These are phyloP conservation scores for Pachliopta kotzebuea DNA, from an alignment of 2,888 invertebrate genomes.

Conservation along the genomic window DNA sequence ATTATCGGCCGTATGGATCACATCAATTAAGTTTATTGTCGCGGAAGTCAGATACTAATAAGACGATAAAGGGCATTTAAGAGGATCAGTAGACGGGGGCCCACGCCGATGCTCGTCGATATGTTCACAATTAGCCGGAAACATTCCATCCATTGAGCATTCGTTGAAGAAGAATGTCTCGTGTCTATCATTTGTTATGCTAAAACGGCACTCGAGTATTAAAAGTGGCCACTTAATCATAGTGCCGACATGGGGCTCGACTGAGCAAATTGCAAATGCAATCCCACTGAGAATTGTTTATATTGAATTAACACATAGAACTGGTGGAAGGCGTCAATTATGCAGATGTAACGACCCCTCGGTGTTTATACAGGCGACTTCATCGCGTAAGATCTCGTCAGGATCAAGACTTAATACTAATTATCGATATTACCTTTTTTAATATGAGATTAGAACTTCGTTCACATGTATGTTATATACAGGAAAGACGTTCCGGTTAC, in stretches of 20 bases:
- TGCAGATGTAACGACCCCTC: conserved; percentile 24
- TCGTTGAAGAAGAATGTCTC: conserved; percentile 49
- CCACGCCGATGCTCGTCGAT: conserved; percentile 11
- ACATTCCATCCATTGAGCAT: conserved; percentile 36
- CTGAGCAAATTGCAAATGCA: conserved; percentile 60
- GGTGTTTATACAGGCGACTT: not conserved
- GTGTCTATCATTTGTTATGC: conserved; percentile 73
- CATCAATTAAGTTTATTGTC: conserved; percentile 1
- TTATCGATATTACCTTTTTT: not conserved
- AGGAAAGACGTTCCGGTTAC: too few relatives aligned
- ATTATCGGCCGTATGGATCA: not conserved
- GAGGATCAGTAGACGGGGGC: conserved; percentile 12
- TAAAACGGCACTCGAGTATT: conserved; percentile 54
- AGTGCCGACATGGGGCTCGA: conserved; percentile 42
- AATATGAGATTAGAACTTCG: not conserved
- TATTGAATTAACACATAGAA: conserved; percentile 59
- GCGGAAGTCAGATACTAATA: conserved; percentile 16
- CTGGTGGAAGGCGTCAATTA: conserved; percentile 30
- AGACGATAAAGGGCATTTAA: conserved; percentile 13
- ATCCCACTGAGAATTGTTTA: conserved; percentile 57
- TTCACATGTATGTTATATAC: too few relatives aligned
- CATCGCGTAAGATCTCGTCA: conserved; percentile 1
- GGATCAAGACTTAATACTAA: not conserved
- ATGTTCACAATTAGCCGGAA: conserved; percentile 33
- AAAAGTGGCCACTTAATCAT: conserved; percentile 61